These are phyloP conservation scores for Girardinichthys multiradiatus DNA, from an alignment of 2,113 vertebrate species.

Conservation along the genomic window DNA sequence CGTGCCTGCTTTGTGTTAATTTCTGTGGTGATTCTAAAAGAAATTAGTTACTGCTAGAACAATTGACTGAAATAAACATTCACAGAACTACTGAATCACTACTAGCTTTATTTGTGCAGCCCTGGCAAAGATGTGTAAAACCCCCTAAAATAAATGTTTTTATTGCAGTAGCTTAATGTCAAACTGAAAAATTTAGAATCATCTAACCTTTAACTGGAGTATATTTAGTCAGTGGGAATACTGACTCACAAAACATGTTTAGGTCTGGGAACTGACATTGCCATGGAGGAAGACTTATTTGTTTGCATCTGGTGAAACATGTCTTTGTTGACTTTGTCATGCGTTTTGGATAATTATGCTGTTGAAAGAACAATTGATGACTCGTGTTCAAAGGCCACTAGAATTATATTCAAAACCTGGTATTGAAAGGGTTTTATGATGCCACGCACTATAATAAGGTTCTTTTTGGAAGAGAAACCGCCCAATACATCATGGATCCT, in stretches of 20 bases:
- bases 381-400: background rate
- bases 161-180: background rate
- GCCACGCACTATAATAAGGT: background rate
- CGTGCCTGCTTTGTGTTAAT: slow-evolving; percentile 19
- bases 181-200: background rate
- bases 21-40: background rate
- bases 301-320: background rate
- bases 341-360: background rate
- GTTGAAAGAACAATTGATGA: too few relatives aligned
- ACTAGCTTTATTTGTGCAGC: background rate
- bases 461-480: background rate
- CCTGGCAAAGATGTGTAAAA: background rate
- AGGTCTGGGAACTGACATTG: background rate
- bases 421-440: background rate
- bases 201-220: background rate
- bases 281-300: background rate
- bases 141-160: background rate
- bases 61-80: background rate
- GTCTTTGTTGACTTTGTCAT: background rate
- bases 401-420: background rate
- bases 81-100: background rate
- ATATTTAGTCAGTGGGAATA: background rate
- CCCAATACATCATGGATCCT: too few relatives aligned
- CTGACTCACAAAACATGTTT: background rate
- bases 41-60: background rate